Base-by-base conservation (phyloP, 2,888 invertebrate genomes). In the Acanthosoma haemorrhoidale region DNA sequence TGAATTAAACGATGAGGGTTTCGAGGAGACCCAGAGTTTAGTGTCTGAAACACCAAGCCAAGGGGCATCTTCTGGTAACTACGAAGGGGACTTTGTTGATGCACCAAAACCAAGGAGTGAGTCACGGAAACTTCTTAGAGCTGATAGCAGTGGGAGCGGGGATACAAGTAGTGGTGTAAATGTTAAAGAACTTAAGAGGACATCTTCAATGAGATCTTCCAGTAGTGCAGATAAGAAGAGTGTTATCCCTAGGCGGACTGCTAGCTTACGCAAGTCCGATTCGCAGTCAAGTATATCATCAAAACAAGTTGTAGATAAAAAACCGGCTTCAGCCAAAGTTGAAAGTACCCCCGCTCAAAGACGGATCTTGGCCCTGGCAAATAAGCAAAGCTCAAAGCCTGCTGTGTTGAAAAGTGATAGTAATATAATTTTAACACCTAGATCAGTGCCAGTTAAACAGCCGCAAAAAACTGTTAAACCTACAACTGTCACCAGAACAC, bases 1-100 rank as follows among this genome's bases (percentile, higher is more conserved):
- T 74, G 92, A 93, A 76, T 79, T 89, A 57, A 90, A 92, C 77
- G 94, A 94, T 78, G 93, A 94, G 83, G 93, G 94, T 8, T 94
- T 94, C 77, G 93, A 94, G 79, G 94, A 94, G 81, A 92, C 92
- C 0, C 92, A 92, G 77, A 92, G 92, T 77, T 82, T 93, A 66
- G 90, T 92, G 77, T 92, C 92, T 0, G 92, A 92, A 78, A 92
- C 91, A 6, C 88, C 91, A 3, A 92, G 92, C 58, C 92, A 92
- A 76, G 92, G 91, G 51, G 90, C 91, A 2, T 91, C 91, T 0
- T 91, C 91, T 0, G 86, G 86, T 6, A 90, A 82, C 74, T 81
- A 80, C 72, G 82, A 89, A 76, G 86, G 87, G 2, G 87, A 87
- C 74, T 83, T 84, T 51, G 86, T 85, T 51, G 83, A 83, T 57